Conservation (phyloP, 2,888 invertebrate genomes). For the Macrosoma leucophasiata region DNA sequence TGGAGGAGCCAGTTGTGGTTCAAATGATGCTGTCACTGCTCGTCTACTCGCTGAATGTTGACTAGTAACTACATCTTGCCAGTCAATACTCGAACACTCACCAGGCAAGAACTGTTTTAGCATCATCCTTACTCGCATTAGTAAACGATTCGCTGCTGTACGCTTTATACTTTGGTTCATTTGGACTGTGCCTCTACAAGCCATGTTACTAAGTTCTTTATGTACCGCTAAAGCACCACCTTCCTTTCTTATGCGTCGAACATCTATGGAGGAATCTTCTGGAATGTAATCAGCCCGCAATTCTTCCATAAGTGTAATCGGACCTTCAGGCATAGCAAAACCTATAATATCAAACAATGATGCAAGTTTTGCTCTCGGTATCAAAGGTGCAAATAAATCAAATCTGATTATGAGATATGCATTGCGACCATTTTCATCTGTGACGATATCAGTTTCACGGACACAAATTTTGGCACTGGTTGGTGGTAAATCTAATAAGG, state of each 20-base stretch:
- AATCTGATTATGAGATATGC: conserved; percentile 50
- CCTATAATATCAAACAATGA: conserved; percentile 46
- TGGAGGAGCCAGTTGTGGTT: conserved; percentile 46
- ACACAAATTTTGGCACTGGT: conserved; percentile 49
- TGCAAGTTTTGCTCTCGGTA: conserved; percentile 42
- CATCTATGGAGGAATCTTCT: conserved; percentile 46
- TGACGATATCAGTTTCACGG: conserved; percentile 37
- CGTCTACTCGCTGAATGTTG: conserved; percentile 58
- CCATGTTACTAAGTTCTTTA: conserved; percentile 50
- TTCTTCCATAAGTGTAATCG: conserved; percentile 33
- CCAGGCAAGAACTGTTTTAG: conserved; percentile 55
- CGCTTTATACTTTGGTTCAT: conserved; percentile 62
- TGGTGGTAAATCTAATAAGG: conserved; percentile 52
- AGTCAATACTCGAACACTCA: conserved; percentile 45
- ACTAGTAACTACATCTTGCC: conserved; percentile 54
- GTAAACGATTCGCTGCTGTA: conserved; percentile 59
- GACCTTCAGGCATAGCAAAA: conserved; percentile 35
- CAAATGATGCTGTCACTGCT: conserved; percentile 61
- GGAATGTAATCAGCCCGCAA: conserved; percentile 34
- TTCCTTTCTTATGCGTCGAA: conserved; percentile 48
- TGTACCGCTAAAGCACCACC: conserved; percentile 61
- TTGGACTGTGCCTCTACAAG: conserved; percentile 45
- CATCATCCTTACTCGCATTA: conserved; percentile 52
- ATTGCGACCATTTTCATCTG: conserved; percentile 47
- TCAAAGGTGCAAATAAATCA: conserved; percentile 48